Evolutionary conservation across 2,113 vertebrate genomes (phyloP), one percentile per base, ranked within the genome.

Genomic region (Triplophysa siluroides): DNA sequence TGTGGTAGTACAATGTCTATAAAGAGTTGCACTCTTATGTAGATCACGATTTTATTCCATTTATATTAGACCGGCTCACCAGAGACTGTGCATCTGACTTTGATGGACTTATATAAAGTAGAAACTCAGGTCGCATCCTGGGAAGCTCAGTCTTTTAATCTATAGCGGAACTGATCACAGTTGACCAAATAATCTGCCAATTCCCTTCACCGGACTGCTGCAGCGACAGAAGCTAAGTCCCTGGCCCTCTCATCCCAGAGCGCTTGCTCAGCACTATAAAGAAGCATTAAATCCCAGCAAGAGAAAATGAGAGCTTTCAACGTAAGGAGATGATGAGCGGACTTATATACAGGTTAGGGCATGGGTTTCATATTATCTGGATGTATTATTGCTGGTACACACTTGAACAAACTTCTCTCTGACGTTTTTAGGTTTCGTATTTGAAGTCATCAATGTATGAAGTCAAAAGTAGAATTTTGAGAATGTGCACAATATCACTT

Each of bases 151-250:
- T 86, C 88, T 87, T 86, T 85, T 90, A 91, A 92, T 90, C 92
- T 90, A 90, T 58, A 86, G 88, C 89, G 92, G 90, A 93, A 92
- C 91, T 85, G 91, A 92, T 92, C 89, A 86, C 88, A 90, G 90
- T 89, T 91, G 91, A 91, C 90, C 90, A 92, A 92, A 92, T 92
- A 92, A 92, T 93, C 92, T 91, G 88, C 90, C 92, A 91, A 90
- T 92, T 93, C 88, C 89, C 89, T 88, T 84, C 82, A 78, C 78
- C 85, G 88, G 90, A 92, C 89, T 90, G 91, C 90, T 84, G 86
- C 88, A 89, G 73, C 69, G 86, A 91, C 90, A 90, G 13, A 87
- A 87, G 73, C 87, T 90, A 91, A 93, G 88, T 87, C 91, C 87
- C 87, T 78, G 83, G 86, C 88, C 88, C 87, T 84, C 88, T 89